Base-by-base conservation (phyloP, 2,797 vertebrate species). In the Lagodon rhomboides region DNA sequence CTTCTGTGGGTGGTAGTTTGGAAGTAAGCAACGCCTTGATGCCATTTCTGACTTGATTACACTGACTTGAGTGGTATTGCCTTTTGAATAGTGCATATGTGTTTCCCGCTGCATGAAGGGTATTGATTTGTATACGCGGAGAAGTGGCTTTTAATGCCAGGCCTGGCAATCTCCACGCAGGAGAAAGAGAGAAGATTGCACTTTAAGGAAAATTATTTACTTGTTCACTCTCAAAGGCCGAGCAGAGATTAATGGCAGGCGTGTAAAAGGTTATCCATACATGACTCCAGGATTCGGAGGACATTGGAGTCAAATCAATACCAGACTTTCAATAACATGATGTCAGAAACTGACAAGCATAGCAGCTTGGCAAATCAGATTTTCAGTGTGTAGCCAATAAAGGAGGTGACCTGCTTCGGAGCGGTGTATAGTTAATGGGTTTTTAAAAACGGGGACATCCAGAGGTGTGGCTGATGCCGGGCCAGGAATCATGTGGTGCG, bases 371-470 rank as follows among this genome's bases (percentile, higher is more conserved):
- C 85, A 87, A 87, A 91, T 87, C 78, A 12, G 61, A 77, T 84
- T 86, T 72, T 78, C 79, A 67, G 53, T 34, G 53, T 34, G 49
- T 25, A 56, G 79, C 72, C 72, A 72, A 53, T 80, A 80, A 86
- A 86, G 20, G 70, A 84, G 75, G 73, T 69, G 83, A 87, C 80
- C 85, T 77, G 86, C 77, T 79, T 85, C 38, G 9, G 77, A 38
- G 71, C 12, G 5, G 64, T 60, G 62, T 83, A 81, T 63, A 68
- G 41, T 74, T 74, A 85, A 92, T 89, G 71, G 73, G 63, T 85
- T 89, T 85, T 79, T 72, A 61, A 87, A 27, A 87, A 88, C 7
- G 60, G 71, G 87, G 77, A 68, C 84, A 80, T 77, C 60, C 68
- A 75, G 53, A 78, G 75, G 50, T 50, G 71, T 4, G 59, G 34